Evolutionary conservation across 2,888 invertebrate genomes (phyloP).

Genomic region (Lottia gigantea): DNA sequence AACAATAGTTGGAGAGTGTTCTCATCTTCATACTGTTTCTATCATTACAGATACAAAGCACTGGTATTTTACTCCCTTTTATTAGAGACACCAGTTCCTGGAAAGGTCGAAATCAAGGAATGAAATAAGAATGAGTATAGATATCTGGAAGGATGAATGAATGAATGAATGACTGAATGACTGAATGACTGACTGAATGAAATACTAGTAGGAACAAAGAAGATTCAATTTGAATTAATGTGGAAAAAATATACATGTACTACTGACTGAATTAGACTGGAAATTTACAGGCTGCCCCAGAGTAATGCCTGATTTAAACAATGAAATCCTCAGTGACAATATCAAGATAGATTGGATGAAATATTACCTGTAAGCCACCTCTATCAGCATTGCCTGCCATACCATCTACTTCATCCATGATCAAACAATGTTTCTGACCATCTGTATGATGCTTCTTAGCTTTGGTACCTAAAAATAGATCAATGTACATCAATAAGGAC

Average conservation of each 20-base stretch:
- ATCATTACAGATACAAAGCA: slow-evolving; percentile 93
- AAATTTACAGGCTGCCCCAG: too few relatives aligned
- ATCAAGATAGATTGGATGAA: not conserved
- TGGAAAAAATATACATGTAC: too few relatives aligned
- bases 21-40: slow-evolving; percentile 89
- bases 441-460: slow-evolving; percentile 20
- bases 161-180: too few relatives aligned
- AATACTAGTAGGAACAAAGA: too few relatives aligned
- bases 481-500: too few relatives aligned
- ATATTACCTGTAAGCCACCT: slow-evolving; percentile 82
- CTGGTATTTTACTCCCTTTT: slow-evolving; percentile 77
- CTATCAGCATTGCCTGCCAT: slow-evolving; percentile 99
- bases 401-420: slow-evolving; percentile 99
- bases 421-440: slow-evolving; percentile 82
- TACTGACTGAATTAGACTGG: too few relatives aligned
- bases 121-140: too few relatives aligned
- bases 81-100: slow-evolving; percentile 91
- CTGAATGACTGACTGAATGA: too few relatives aligned
- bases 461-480: slow-evolving; percentile 10
- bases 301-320: not conserved
- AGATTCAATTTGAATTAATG: too few relatives aligned
- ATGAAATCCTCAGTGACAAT: not conserved
- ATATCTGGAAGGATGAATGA: too few relatives aligned
- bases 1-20: slow-evolving; percentile 92
- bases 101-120: slow-evolving; percentile 21